phyloP scores from a whole-genome alignment of 2,888 invertebrate genomes.

The Limnephilus lunatus region DNA sequence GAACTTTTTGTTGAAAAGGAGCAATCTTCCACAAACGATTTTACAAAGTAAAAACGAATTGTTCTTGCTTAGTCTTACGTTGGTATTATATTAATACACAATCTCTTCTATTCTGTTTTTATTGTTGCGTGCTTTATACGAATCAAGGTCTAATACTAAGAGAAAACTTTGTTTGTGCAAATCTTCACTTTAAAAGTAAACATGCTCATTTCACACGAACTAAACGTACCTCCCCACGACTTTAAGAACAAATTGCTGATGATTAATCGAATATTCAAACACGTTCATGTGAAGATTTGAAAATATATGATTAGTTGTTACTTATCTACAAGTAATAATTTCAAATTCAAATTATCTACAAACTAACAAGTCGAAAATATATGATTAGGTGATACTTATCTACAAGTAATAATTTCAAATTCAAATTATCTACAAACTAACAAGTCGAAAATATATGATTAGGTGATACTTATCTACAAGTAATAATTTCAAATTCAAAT shows the following conservation, averaged over 20 bases:
- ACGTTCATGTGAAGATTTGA: neutral
- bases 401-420: neutral
- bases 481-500: neutral
- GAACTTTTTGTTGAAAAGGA: too few relatives aligned
- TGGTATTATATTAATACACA: neutral
- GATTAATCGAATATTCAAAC: neutral
- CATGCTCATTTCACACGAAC: neutral
- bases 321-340: neutral
- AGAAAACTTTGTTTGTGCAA: conserved; percentile 14
- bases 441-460: neutral
- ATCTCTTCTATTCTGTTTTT: neutral
- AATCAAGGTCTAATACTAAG: neutral
- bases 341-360: neutral
- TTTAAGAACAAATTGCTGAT: neutral
- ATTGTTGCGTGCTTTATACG: neutral
- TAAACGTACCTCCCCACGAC: neutral
- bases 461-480: neutral
- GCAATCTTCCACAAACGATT: neutral
- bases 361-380: neutral
- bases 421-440: neutral
- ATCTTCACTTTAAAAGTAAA: conserved; percentile 21
- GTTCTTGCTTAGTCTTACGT: neutral
- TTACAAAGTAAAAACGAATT: neutral
- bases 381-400: neutral
- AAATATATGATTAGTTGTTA: neutral